Percentiles rank a stretch among this genome's conserved stretches.
Conservation (phyloP, 2,888 invertebrate genomes). For the Drosophila leonis region DNA sequence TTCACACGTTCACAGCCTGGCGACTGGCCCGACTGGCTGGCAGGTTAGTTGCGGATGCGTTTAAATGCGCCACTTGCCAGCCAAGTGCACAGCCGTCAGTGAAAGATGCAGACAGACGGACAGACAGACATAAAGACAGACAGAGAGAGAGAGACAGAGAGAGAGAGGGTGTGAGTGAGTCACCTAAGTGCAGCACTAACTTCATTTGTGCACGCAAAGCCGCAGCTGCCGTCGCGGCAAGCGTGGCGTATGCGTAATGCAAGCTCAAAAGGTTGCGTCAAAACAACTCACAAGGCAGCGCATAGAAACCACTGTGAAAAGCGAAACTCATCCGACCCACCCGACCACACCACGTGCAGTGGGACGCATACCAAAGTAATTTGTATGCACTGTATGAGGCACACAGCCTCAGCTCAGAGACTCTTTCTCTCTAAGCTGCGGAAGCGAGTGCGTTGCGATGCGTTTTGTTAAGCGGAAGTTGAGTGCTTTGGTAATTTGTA, state of each 20-base stretch:
- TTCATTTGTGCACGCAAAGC: conserved; percentile 71
- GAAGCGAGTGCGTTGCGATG: conserved; percentile 44
- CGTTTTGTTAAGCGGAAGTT: conserved; percentile 78
- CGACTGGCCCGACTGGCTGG: background rate
- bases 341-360: background rate
- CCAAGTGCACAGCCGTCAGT: conserved; percentile 12
- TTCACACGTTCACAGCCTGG: background rate
- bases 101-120: conserved; percentile 4
- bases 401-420: background rate
- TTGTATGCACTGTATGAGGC: conserved; percentile 36
- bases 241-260: conserved; percentile 72
- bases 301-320: conserved; percentile 9
- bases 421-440: background rate
- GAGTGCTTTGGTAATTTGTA: conserved; percentile 79
- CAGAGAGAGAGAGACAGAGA: background rate
- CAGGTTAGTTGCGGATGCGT: conserved; percentile 20
- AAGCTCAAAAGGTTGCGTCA: conserved; percentile 35
- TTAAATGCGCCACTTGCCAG: conserved; percentile 55
- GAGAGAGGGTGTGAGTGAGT: conserved; percentile 10
- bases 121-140: background rate
- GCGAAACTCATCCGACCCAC: background rate
- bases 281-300: conserved; percentile 29
- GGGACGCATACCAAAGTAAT: conserved; percentile 33
- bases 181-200: conserved; percentile 72
- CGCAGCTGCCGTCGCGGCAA: conserved; percentile 46